These are phyloP conservation scores for Clytia hemisphaerica DNA, from an alignment of 30 jellyfish, hydroid and myxozoan genomes.

Conservation along the genomic window DNA sequence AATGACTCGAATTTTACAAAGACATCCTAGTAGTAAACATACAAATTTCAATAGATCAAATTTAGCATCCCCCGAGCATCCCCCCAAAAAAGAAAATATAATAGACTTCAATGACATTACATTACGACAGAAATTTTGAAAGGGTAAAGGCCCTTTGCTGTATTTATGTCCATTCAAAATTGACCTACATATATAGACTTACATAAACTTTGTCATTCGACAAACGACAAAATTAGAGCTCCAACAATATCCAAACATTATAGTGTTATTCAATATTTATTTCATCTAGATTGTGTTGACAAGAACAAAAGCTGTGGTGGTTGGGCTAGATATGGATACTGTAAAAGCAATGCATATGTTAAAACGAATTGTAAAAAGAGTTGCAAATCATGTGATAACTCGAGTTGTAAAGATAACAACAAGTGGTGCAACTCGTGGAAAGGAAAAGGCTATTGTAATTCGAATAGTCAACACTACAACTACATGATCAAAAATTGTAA, in stretches of 20 bases:
- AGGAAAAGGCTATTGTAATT: too few relatives aligned
- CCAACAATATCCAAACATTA: too few relatives aligned
- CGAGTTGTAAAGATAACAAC: too few relatives aligned
- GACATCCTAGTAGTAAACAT: constrained; percentile 1
- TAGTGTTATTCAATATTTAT: too few relatives aligned
- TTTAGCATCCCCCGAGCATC: not conserved
- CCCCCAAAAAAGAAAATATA: constrained; percentile 1
- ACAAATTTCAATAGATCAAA: constrained; percentile 8
- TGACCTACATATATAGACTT: not conserved
- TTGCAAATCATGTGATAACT: too few relatives aligned
- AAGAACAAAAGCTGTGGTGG: constrained; percentile 7
- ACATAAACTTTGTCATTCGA: too few relatives aligned
- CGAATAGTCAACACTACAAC: too few relatives aligned
- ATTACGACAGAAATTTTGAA: not conserved
- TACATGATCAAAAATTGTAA: too few relatives aligned
- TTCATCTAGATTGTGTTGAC: constrained; percentile 26
- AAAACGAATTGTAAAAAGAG: constrained; percentile 48
- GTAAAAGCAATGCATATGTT: constrained; percentile 38
- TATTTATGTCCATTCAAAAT: not conserved
- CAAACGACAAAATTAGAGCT: too few relatives aligned
- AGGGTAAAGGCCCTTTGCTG: not conserved
- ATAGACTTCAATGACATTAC: not conserved
- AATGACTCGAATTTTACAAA: not conserved
- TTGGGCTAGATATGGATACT: constrained; percentile 57
- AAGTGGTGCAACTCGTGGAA: too few relatives aligned